phyloP scores from a whole-genome alignment of 2,797 vertebrate species.

The Buceros bicornis region DNA sequence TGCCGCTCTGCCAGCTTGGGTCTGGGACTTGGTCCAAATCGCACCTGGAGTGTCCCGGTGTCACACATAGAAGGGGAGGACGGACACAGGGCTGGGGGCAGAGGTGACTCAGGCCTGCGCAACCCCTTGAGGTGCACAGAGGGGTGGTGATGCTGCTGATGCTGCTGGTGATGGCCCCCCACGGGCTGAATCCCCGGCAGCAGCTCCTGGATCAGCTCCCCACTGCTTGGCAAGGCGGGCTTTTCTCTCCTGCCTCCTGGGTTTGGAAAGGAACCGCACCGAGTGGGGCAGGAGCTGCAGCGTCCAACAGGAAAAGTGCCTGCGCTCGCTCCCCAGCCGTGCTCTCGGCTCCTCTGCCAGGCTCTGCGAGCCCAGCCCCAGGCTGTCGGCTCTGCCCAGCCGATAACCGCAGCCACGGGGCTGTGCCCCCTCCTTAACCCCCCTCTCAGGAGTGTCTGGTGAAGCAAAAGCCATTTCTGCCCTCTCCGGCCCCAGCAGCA shows the following conservation, averaged over 20 bases:
- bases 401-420: fast-evolving
- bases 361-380: too few species aligned
- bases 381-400: too few species aligned
- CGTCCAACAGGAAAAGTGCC: background rate
- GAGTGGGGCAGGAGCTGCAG: background rate
- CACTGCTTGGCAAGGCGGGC: fast-evolving
- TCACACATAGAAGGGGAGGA: fast-evolving
- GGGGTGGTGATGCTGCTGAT: background rate
- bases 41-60: fast-evolving
- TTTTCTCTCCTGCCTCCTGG: background rate
- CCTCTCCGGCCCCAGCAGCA: background rate
- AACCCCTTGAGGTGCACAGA: fast-evolving
- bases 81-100: background rate
- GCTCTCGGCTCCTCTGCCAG: background rate
- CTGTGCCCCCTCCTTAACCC: background rate
- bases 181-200: background rate
- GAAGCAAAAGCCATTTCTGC: too few species aligned
- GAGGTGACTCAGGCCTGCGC: background rate
- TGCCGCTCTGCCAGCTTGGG: background rate
- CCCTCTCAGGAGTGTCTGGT: background rate
- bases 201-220: background rate
- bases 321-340: fast-evolving
- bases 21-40: background rate
- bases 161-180: background rate
- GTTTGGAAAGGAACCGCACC: background rate